Base-by-base conservation (phyloP, 2,797 vertebrate genomes). In the Halcyon leucocephala region DNA sequence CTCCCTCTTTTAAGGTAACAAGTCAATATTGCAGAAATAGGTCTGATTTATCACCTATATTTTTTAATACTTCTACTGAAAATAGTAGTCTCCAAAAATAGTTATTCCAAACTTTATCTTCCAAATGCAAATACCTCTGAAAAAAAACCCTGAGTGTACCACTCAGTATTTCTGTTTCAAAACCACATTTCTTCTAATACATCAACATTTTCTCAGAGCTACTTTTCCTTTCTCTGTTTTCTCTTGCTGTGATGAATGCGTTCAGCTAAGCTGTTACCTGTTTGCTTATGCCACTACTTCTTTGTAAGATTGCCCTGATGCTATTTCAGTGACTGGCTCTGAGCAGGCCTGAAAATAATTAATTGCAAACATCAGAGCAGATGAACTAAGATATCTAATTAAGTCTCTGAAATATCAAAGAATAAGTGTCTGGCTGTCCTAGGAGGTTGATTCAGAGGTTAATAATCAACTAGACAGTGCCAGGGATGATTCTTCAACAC, bases 381-480 rank as follows among this genome's bases (percentile, higher is more conserved):
- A 66, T 87, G 42, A 93, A 85, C 24, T 25, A 72, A 95, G 55
- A 80, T 80, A 82, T 41, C 42, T 64, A 80, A 70, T 87, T 76
- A 85, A 82, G 42, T 24, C 14, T 69, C 84, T 91, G 71, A 80
- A 87, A 73, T 82, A 95, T 51, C 55, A 87, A 92, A 71, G 35
- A 66, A 24, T 48, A 70, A 67, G 82, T 60, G 55, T 73, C 58
- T 90, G 31, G 6, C 37, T 89, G 31, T 80, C 35, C 52, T 54
- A 52, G 14, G 17, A 84, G 46, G 12, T 79, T 86, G 66, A 89
- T 70, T 87, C 46, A 66, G 62, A 91, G 60, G 74, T 95, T 82
- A 91, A 84, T 76, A 65, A 79, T 52, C 31, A 70, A 51, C 26
- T 79, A 20, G 69, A 33, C 6, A 29, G 15, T 57, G 28, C 7